A percentile compares a stretch with the other conserved stretches of the same genome.
phyloP scores from a whole-genome alignment of 2,113 vertebrate genomes.

The Origma solitaria region DNA sequence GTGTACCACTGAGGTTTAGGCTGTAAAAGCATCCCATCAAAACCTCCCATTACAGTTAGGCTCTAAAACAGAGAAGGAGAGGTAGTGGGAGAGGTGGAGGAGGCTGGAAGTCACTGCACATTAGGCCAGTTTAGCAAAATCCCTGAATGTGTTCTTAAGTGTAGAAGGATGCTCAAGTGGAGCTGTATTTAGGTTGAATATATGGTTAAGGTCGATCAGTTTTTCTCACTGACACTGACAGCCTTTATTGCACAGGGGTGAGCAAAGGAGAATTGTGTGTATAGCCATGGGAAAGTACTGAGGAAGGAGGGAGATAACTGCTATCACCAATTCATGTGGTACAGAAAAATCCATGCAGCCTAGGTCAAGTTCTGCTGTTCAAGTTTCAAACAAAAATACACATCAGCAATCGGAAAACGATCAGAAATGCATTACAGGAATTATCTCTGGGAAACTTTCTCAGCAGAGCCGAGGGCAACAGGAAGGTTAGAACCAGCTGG shows the following conservation, averaged over 20 bases:
- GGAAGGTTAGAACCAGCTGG: background rate
- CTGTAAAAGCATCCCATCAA: background rate
- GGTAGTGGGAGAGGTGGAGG: background rate
- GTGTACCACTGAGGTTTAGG: fast-evolving
- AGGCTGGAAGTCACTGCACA: background rate
- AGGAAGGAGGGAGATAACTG: background rate
- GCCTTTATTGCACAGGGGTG: background rate
- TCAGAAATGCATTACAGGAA: background rate
- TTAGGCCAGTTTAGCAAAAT: background rate
- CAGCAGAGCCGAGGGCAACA: background rate
- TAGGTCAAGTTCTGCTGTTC: background rate
- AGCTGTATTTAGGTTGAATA: background rate
- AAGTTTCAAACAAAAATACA: background rate
- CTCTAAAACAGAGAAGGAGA: background rate
- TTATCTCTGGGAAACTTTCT: background rate
- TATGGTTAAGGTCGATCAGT: background rate
- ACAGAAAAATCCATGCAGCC: background rate
- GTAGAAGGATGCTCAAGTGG: background rate
- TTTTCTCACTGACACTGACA: background rate
- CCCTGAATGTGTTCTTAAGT: background rate
- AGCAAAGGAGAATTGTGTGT: background rate
- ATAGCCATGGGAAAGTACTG: background rate
- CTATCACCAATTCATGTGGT: background rate
- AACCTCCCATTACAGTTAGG: background rate
- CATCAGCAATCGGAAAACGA: background rate